Percentiles rank a stretch among this genome's conserved stretches.
These are phyloP conservation scores for Fragariocoptes setiger DNA, from an alignment of 1,140 invertebrate species.

Conservation along the genomic window DNA sequence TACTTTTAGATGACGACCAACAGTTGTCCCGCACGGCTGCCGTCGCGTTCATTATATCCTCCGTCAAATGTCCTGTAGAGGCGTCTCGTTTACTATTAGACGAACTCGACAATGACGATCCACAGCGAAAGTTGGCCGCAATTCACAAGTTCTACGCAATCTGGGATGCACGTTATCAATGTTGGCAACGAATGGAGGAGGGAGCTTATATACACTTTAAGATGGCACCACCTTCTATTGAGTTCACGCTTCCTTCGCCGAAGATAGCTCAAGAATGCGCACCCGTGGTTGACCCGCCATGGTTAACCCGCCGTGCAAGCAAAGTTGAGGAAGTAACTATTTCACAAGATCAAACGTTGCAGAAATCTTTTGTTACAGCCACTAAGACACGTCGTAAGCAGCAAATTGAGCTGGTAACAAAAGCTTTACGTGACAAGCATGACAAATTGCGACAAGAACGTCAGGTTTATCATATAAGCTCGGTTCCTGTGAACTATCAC, in stretches of 20 bases:
- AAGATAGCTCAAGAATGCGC: slow-evolving; percentile 81
- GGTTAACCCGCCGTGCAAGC: slow-evolving; percentile 86
- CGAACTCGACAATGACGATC: slow-evolving; percentile 46
- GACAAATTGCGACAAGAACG: slow-evolving; percentile 71
- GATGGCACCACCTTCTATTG: slow-evolving; percentile 85
- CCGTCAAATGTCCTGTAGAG: slow-evolving; percentile 55
- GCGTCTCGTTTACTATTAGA: slow-evolving; percentile 56
- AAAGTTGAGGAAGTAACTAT: slow-evolving; percentile 95
- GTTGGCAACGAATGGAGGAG: slow-evolving; percentile 96
- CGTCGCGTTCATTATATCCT: slow-evolving; percentile 59
- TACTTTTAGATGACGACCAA: slow-evolving; percentile 41
- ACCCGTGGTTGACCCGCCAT: slow-evolving; percentile 85
- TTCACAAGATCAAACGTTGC: slow-evolving; percentile 76
- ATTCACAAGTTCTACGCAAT: slow-evolving; percentile 35
- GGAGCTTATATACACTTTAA: slow-evolving; percentile 75
- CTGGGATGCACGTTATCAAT: slow-evolving; percentile 90
- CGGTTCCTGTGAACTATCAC: slow-evolving; percentile 75
- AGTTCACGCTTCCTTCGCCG: slow-evolving; percentile 90
- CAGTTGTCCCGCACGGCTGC: slow-evolving; percentile 27
- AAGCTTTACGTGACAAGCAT: slow-evolving; percentile 70
- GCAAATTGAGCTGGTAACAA: slow-evolving; percentile 83
- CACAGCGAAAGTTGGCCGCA: slow-evolving; percentile 37
- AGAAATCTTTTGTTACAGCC: slow-evolving; percentile 83
- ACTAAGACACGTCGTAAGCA: slow-evolving; percentile 94
- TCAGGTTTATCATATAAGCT: slow-evolving; percentile 79